Conservation (phyloP, 1,140 invertebrate genomes). For the Drosophila suzukii region DNA sequence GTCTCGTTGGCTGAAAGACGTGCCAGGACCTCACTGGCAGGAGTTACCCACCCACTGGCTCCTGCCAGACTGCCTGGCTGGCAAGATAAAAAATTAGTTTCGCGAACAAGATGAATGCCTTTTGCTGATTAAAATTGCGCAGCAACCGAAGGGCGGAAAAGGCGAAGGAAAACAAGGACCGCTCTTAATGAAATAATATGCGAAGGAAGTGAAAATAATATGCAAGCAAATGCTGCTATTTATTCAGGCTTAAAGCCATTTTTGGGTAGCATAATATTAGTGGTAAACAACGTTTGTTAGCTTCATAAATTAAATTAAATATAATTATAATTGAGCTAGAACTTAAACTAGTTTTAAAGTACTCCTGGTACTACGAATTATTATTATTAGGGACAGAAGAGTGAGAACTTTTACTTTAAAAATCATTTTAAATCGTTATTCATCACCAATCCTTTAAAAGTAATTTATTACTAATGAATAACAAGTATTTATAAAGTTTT, state of each 20-base stretch:
- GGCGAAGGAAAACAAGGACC: conserved; percentile 13
- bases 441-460: too few species aligned
- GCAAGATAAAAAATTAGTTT: conserved; percentile 83
- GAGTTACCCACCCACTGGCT: conserved; percentile 5
- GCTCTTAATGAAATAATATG: conserved; percentile 59
- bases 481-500: too few species aligned
- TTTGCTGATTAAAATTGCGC: conserved; percentile 79
- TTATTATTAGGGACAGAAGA: too few species aligned
- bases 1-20: conserved; percentile 76
- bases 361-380: too few species aligned
- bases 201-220: conserved; percentile 23
- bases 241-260: conserved; percentile 21
- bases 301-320: too few species aligned
- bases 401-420: too few species aligned
- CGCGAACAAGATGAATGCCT: conserved; percentile 83
- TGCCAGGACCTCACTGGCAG: conserved; percentile 29
- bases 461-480: too few species aligned
- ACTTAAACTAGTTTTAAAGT: too few species aligned
- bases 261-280: neutral
- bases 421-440: too few species aligned
- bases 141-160: conserved; percentile 11
- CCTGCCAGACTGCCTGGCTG: conserved; percentile 54
- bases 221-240: neutral
- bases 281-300: too few species aligned
- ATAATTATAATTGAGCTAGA: too few species aligned